These are phyloP conservation scores for Brenthis ino DNA, from an alignment of 2,888 invertebrate species.

Conservation along the genomic window DNA sequence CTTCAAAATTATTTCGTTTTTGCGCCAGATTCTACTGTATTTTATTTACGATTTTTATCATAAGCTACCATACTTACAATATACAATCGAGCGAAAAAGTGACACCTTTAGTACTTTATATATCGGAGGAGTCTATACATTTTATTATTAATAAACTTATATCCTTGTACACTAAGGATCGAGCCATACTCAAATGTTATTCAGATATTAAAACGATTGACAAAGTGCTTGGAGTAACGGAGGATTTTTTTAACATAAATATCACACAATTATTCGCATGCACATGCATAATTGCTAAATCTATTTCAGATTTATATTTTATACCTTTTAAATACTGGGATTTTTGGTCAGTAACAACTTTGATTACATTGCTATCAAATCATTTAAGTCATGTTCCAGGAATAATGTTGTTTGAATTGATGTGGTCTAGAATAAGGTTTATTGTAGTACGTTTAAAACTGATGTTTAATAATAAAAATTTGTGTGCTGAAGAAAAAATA, in stretches of 20 bases:
- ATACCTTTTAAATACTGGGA: accelerated
- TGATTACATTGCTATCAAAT: slow-evolving; percentile 15
- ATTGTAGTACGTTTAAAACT: slow-evolving; percentile 12
- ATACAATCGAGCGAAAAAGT: not conserved
- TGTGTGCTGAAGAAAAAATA: slow-evolving; percentile 4
- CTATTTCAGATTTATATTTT: not conserved
- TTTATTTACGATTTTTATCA: not conserved
- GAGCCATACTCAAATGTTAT: slow-evolving; percentile 18
- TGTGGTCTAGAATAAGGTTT: slow-evolving; percentile 23
- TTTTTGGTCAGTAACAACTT: not conserved
- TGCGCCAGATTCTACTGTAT: slow-evolving; percentile 17
- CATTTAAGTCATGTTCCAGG: slow-evolving; percentile 18
- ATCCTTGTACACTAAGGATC: slow-evolving; percentile 15
- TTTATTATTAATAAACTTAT: slow-evolving; percentile 17
- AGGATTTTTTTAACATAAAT: not conserved
- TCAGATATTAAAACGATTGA: slow-evolving; percentile 22
- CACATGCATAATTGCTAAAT: not conserved
- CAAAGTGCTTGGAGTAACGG: slow-evolving; percentile 22
- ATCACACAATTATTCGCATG: slow-evolving; percentile 6
- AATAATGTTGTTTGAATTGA: slow-evolving; percentile 21
- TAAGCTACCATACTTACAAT: not conserved
- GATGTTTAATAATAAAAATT: not conserved
- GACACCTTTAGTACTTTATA: not conserved
- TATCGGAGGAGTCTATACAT: slow-evolving; percentile 7
- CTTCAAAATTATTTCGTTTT: slow-evolving; percentile 14